Conservation (phyloP, 2,113 vertebrate species). For the Orientallactaga bullata region DNA sequence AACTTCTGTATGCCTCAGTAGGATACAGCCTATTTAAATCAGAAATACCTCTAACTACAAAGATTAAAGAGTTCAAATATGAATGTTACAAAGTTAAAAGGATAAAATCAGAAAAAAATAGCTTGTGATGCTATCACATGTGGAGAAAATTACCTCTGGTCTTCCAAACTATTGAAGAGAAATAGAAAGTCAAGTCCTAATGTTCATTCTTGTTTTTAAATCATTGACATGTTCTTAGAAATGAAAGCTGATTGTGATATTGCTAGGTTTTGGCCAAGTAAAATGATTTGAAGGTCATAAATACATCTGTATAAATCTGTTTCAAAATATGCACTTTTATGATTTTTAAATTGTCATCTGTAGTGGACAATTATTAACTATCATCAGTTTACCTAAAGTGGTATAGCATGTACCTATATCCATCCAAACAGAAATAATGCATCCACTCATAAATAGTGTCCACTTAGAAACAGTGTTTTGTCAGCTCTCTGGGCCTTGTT, state of each 20-base stretch:
- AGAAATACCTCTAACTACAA: constrained; percentile 21
- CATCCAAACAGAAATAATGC: not conserved
- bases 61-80: not conserved
- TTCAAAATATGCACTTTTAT: constrained; percentile 19
- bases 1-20: not conserved
- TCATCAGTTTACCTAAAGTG: constrained; percentile 16
- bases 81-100: not conserved
- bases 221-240: not conserved
- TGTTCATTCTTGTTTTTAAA: not conserved
- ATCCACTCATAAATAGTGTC: no score
- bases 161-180: not conserved
- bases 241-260: not conserved
- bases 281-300: not conserved
- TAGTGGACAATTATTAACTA: constrained; percentile 32
- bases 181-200: not conserved
- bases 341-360: constrained; percentile 30
- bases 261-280: not conserved
- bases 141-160: not conserved
- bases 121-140: not conserved
- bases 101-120: not conserved
- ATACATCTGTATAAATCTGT: not conserved
- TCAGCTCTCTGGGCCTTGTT: no score
- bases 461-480: no score
- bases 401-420: not conserved
- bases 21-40: not conserved